A percentile compares a stretch with the other conserved stretches of the same genome.
phyloP scores from a whole-genome alignment of 1,140 invertebrate species.

The Trichonephila inaurata region DNA sequence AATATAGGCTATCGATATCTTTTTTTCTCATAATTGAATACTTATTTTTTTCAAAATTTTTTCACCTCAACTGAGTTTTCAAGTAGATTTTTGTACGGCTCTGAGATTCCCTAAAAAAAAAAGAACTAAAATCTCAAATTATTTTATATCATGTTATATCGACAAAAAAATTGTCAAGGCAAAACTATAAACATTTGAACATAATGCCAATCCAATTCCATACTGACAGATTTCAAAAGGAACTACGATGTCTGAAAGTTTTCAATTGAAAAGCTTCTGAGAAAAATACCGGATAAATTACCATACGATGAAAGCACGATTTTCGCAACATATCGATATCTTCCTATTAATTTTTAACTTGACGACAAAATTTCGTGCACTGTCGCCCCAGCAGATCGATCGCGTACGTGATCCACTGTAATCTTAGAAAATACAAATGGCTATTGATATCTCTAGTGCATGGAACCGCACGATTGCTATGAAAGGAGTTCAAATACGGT shows the following conservation, averaged over 20 bases:
- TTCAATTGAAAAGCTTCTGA: neutral
- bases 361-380: conserved; percentile 8
- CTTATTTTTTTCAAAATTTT: too few relatives aligned
- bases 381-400: neutral
- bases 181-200: too few relatives aligned
- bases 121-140: too few relatives aligned
- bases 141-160: too few relatives aligned
- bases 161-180: too few relatives aligned
- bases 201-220: too few relatives aligned
- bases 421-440: neutral
- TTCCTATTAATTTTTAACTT: neutral
- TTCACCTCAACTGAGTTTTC: too few relatives aligned
- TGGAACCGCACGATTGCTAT: neutral
- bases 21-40: too few relatives aligned
- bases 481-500: neutral
- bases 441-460: neutral
- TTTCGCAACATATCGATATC: neutral
- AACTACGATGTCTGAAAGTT: neutral
- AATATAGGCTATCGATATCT: too few relatives aligned
- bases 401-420: neutral
- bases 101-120: too few relatives aligned
- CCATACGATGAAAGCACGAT: neutral
- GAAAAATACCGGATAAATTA: neutral
- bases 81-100: too few relatives aligned
- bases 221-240: neutral